Base-by-base conservation (phyloP, 1,140 invertebrate species). In the Pseudomyrmex concolor region DNA sequence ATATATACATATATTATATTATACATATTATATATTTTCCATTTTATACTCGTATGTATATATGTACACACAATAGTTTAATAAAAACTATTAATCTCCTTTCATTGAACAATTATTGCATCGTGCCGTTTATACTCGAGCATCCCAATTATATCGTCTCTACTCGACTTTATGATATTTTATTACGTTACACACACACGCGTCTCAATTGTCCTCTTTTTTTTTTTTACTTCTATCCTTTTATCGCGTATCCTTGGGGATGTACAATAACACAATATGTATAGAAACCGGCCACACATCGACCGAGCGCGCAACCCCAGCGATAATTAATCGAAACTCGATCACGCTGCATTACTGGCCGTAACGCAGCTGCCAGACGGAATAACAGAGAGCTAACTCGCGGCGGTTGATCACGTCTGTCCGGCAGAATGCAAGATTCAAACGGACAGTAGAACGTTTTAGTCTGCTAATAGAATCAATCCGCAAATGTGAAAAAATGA, bases 271-370 rank as follows among this genome's bases (percentile, higher is more conserved):
- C 34, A 34, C 34, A 34, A 34, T 34, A 34, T 34, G 34, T 34
- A 34, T 34, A 34, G 34, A 13, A 51, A 13, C 50, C 22, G 60
- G 60, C 7, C 60, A 34, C 25, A 54, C 25, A 76, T 76, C 76
- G 64, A 50, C 43, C 54, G 45, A 76, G 62, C 54, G 54, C 43
- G 43, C 34, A 34, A 70, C 15, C 43, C 66, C 76, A 34, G 22
- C 43, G 66, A 80, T 80, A 80, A 80, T 80, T 80, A 71, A 70
- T 80, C 54, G 76, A 80, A 80, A 80, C 43, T 71, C 76, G 66
- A 80, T 80, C 66, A 80, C 70, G 68, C 55, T 43, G 54, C 76
- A 71, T 80, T 80, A 80, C 43, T 80, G 66, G 15, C 54, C 66
- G 76, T 80, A 80, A 80, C 76, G 66, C 54, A 57, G n/a, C 66